Percentiles rank a stretch among this genome's conserved stretches.
Conservation (phyloP, 2,797 vertebrate genomes). For the Poeciliopsis paucimaculata region DNA sequence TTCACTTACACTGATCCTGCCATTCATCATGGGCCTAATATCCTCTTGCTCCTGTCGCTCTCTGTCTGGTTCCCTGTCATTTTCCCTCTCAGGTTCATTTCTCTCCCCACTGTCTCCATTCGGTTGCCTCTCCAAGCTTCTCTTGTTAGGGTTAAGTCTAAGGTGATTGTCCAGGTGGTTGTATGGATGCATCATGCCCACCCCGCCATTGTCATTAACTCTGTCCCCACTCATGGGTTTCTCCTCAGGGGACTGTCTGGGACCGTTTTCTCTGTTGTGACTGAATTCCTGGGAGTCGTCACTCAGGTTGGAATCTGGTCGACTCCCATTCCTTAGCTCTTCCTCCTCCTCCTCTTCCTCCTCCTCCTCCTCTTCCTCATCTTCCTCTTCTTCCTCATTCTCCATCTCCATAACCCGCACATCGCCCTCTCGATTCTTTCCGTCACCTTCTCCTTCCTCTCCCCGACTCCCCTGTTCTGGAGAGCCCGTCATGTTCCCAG, state of each 20-base stretch:
- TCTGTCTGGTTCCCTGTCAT: constrained; percentile 65
- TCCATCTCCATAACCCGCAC: constrained; percentile 80
- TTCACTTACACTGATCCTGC: constrained; percentile 89
- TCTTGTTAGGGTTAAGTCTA: constrained; percentile 75
- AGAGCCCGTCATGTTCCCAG: constrained; percentile 88
- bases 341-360: constrained; percentile 84
- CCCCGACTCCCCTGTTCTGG: constrained; percentile 86
- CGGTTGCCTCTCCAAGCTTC: constrained; percentile 70
- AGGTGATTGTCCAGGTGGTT: constrained; percentile 85
- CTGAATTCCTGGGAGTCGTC: constrained; percentile 86
- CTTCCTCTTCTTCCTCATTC: constrained; percentile 82
- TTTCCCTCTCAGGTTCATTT: constrained; percentile 75
- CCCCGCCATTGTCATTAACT: constrained; percentile 77
- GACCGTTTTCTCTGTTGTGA: constrained; percentile 77
- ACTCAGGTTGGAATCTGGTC: constrained; percentile 94
- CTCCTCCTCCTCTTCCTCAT: constrained; percentile 83
- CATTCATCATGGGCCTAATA: constrained; percentile 87
- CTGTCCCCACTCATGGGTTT: constrained; percentile 75
- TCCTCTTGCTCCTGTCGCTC: constrained; percentile 73
- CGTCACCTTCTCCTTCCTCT: constrained; percentile 74
- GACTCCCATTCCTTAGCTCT: constrained; percentile 91
- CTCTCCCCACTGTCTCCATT: constrained; percentile 67
- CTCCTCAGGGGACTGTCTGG: constrained; percentile 84
- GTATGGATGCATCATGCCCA: constrained; percentile 75
- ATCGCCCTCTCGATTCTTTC: constrained; percentile 80